phyloP scores from a whole-genome alignment of 2,113 vertebrate genomes.

The Jacana jacana region DNA sequence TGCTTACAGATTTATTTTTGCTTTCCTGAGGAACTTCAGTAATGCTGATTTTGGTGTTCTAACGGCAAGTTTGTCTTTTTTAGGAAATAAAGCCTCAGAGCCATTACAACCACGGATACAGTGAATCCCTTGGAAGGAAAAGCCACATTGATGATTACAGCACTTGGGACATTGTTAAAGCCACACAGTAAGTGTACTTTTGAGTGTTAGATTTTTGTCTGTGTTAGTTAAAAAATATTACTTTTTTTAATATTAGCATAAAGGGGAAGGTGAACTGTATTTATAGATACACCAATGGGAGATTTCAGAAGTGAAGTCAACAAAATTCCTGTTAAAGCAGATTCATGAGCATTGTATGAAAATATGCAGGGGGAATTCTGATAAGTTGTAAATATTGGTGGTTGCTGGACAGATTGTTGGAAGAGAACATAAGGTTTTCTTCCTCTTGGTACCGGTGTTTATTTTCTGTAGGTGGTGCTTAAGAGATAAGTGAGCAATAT shows the following conservation, averaged over 20 bases:
- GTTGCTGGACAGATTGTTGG: not conserved
- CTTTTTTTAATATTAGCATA: no score
- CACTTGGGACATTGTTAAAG: slow-evolving; percentile 99
- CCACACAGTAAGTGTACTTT: slow-evolving; percentile 91
- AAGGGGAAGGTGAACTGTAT: not conserved
- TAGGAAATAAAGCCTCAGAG: slow-evolving; percentile 96
- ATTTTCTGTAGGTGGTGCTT: not conserved
- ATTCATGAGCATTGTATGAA: not conserved
- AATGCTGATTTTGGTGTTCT: not conserved
- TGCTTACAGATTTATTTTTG: not conserved
- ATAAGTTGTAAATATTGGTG: not conserved
- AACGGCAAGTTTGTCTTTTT: slow-evolving; percentile 36
- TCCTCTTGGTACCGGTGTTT: not conserved
- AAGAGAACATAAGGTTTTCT: not conserved
- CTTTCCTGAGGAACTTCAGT: not conserved
- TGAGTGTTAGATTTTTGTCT: not conserved
- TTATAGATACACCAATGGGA: not conserved
- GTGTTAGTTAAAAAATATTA: not conserved
- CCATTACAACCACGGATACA: slow-evolving; percentile 96
- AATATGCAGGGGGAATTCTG: not conserved
- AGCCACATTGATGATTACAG: slow-evolving; percentile 97
- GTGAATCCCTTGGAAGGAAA: slow-evolving; percentile 89
- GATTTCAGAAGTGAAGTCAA: not conserved
- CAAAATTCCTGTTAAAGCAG: not conserved
- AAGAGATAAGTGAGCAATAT: not conserved